phyloP scores from a whole-genome alignment of 2,797 vertebrate species.

The Leuciscus waleckii region DNA sequence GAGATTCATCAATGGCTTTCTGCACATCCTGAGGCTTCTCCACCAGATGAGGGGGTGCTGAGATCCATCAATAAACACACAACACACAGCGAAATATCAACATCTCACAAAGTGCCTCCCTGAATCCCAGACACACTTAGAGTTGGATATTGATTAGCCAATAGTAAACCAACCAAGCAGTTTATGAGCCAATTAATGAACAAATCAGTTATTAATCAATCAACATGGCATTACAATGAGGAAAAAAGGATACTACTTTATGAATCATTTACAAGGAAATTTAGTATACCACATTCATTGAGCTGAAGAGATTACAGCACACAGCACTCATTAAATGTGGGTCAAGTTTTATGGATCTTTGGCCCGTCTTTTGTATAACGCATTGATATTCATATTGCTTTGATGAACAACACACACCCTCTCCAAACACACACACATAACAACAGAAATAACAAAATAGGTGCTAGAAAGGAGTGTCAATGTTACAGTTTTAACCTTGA shows the following conservation, averaged over 20 bases:
- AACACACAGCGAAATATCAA: conserved; percentile 33
- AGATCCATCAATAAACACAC: conserved; percentile 45
- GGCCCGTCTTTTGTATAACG: not conserved
- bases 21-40: conserved; percentile 87
- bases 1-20: conserved; percentile 87
- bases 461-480: not conserved
- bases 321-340: not conserved
- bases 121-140: conserved; percentile 33
- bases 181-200: conserved; percentile 70
- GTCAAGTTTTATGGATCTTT: not conserved
- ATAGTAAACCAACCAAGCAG: conserved; percentile 66
- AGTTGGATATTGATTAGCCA: conserved; percentile 55
- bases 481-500: not conserved
- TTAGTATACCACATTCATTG: conserved; percentile 7
- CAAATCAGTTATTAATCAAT: conserved; percentile 69
- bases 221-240: conserved; percentile 67
- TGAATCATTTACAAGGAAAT: conserved; percentile 69
- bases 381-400: not conserved
- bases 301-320: not conserved
- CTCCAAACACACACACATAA: not conserved
- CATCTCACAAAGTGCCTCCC: conserved; percentile 5
- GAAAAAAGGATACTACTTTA: conserved; percentile 33
- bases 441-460: not conserved
- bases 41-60: conserved; percentile 89
- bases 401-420: not conserved